phyloP scores from a whole-genome alignment of 2,113 vertebrate species.

The Spilogale gracilis region DNA sequence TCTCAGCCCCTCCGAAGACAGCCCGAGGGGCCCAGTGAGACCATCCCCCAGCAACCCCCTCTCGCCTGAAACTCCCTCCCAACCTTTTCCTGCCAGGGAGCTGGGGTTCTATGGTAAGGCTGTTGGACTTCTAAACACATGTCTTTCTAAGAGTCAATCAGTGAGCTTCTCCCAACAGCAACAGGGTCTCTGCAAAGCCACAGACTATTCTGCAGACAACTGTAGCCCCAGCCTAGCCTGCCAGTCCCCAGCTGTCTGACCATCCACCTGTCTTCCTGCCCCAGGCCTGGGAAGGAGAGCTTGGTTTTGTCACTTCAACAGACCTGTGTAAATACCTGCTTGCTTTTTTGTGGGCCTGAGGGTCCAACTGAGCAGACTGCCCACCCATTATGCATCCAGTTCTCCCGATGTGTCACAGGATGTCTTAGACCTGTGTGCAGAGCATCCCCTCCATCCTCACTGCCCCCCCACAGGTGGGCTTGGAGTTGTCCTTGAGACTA shows the following conservation, averaged over 20 bases:
- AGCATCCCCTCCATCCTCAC: constrained; percentile 30
- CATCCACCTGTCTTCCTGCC: constrained; percentile 74
- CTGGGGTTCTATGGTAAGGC: not conserved
- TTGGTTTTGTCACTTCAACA: constrained; percentile 77
- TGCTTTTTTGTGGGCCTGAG: constrained; percentile 82
- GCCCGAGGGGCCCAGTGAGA: constrained; percentile 60
- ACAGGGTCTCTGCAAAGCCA: constrained; percentile 63
- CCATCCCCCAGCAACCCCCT: constrained; percentile 39
- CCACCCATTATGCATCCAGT: constrained; percentile 60
- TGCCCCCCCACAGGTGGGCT: not conserved
- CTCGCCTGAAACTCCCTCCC: constrained; percentile 8
- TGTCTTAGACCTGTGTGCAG: constrained; percentile 82
- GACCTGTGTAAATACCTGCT: constrained; percentile 88
- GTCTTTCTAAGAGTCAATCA: constrained; percentile 68
- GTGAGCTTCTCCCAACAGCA: constrained; percentile 44
- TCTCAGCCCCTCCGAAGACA: constrained; percentile 28
- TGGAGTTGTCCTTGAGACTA: not conserved
- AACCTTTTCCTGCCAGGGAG: constrained; percentile 29
- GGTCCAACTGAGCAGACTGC: constrained; percentile 78
- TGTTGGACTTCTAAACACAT: constrained; percentile 43
- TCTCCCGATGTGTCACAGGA: constrained; percentile 58
- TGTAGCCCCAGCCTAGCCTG: constrained; percentile 63
- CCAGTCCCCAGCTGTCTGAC: constrained; percentile 61
- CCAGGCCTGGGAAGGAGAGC: constrained; percentile 69
- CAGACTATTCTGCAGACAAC: constrained; percentile 63